Evolutionary conservation across 1,140 invertebrate species (phyloP).

Genomic region (Bombyx mandarina): DNA sequence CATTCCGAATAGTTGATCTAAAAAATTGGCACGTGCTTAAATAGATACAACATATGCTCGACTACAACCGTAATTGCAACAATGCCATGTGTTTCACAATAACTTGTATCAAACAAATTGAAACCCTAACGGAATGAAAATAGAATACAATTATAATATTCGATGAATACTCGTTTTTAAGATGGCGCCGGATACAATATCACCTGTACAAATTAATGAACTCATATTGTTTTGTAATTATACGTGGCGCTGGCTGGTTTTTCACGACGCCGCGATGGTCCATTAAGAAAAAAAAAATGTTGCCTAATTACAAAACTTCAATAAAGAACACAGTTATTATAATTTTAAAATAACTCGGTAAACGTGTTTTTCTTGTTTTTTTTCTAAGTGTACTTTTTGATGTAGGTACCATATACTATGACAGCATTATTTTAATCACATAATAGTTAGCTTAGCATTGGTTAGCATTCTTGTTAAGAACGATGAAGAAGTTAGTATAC

Average conservation of each 20-base stretch:
- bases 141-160: not conserved
- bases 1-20: constrained; percentile 6
- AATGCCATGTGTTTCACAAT: constrained; percentile 21
- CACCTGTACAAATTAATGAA: constrained; percentile 31
- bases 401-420: too few species aligned
- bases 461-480: too few species aligned
- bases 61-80: constrained; percentile 28
- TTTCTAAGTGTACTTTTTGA: too few species aligned
- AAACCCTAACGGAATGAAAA: not conserved
- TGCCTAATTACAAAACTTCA: too few species aligned
- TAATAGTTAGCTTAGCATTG: too few species aligned
- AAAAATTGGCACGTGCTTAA: constrained; percentile 29
- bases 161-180: not conserved
- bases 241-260: not conserved
- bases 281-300: too few species aligned
- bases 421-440: too few species aligned
- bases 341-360: too few species aligned
- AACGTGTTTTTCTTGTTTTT: too few species aligned
- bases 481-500: too few species aligned
- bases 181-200: constrained; percentile 12
- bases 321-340: too few species aligned
- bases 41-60: constrained; percentile 33
- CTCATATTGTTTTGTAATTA: constrained; percentile 10
- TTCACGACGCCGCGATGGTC: too few species aligned
- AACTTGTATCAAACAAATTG: constrained; percentile 1